Evolutionary conservation across 2,888 invertebrate species (phyloP).

Genomic region (Synergus japonicus): DNA sequence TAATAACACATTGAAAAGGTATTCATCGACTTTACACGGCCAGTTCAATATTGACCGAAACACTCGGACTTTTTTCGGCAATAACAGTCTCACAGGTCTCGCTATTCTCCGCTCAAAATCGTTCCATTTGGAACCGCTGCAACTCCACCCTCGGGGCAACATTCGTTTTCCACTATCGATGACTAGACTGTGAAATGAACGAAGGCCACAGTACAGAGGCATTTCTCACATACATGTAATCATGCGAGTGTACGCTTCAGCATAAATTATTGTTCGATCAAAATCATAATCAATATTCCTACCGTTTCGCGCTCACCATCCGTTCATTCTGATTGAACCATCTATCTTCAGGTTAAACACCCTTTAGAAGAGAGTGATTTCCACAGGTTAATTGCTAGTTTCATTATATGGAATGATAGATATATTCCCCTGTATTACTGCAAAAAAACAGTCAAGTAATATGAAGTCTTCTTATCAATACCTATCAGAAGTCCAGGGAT

Average conservation of each 20-base stretch:
- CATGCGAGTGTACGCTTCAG: background rate
- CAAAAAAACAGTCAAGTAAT: background rate
- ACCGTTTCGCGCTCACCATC: slow-evolving; percentile 23
- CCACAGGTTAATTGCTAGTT: slow-evolving; percentile 3
- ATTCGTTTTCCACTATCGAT: slow-evolving; percentile 28
- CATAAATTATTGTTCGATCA: slow-evolving; percentile 40
- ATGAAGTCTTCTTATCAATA: too few species aligned
- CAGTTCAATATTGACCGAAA: slow-evolving; percentile 36
- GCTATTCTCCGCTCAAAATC: slow-evolving; percentile 31
- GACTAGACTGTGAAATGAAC: slow-evolving; percentile 40
- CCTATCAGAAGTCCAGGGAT: too few species aligned
- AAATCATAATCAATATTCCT: slow-evolving; percentile 40
- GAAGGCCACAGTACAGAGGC: background rate
- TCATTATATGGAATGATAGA: background rate
- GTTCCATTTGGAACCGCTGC: slow-evolving; percentile 34
- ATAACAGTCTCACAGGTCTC: slow-evolving; percentile 35
- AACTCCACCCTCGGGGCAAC: slow-evolving; percentile 32
- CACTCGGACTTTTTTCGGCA: slow-evolving; percentile 29
- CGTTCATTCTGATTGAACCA: slow-evolving; percentile 26
- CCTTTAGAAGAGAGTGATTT: slow-evolving; percentile 19
- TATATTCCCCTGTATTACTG: background rate
- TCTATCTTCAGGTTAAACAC: slow-evolving; percentile 39
- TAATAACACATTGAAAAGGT: background rate
- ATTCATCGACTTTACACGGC: slow-evolving; percentile 12
- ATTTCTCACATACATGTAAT: background rate